Evolutionary conservation across 37 sponge, comb jelly and placozoan genomes (phyloP).

Genomic region (Aphrocallistes beatrix): DNA sequence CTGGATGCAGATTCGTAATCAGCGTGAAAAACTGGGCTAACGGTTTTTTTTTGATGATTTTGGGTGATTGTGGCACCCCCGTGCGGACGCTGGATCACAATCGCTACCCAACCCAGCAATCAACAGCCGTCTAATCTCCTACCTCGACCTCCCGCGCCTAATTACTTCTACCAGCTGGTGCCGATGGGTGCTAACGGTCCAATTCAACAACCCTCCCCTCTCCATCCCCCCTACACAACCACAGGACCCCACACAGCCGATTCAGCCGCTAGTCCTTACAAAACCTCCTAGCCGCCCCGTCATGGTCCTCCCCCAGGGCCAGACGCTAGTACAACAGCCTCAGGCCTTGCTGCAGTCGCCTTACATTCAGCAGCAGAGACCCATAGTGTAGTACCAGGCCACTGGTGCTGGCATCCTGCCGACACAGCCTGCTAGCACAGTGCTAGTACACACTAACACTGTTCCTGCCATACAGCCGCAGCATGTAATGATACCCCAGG

Average conservation of each 20-base stretch:
- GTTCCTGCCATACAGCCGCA: no score
- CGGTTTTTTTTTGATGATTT: neutral
- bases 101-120: neutral
- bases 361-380: neutral
- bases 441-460: neutral
- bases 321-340: no score
- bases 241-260: neutral
- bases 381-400: neutral
- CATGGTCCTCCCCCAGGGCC: neutral
- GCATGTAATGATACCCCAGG: neutral
- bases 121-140: no score
- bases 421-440: neutral
- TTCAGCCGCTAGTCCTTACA: neutral
- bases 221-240: neutral
- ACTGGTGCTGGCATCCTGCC: neutral
- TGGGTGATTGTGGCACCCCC: neutral
- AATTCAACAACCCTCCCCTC: neutral
- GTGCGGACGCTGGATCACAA: constrained; percentile 3
- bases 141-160: neutral
- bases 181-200: neutral
- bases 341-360: neutral
- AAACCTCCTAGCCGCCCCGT: neutral
- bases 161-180: neutral
- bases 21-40: neutral
- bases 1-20: neutral